phyloP scores from a whole-genome alignment of 2,888 invertebrate species.

The Anthoptus insignis region DNA sequence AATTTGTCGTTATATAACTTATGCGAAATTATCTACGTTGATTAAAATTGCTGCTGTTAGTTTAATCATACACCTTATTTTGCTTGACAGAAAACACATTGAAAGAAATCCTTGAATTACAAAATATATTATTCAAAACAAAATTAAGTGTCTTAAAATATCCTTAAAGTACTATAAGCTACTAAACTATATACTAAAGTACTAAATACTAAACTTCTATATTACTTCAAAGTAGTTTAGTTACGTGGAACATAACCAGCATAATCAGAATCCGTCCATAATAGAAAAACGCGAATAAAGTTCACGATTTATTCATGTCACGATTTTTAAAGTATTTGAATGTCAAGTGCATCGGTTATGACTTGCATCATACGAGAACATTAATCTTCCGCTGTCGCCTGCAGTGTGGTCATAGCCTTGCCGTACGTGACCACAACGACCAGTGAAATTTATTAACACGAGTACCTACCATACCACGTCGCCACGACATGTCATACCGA shows the following conservation, averaged over 20 bases:
- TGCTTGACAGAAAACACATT: too few relatives aligned
- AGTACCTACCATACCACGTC: conserved; percentile 2
- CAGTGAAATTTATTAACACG: conserved; percentile 23
- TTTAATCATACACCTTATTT: too few relatives aligned
- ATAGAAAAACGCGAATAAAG: too few relatives aligned
- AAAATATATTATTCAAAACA: too few relatives aligned
- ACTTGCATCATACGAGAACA: not conserved
- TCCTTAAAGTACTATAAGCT: too few relatives aligned
- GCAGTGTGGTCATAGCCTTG: not conserved
- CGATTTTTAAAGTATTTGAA: not conserved
- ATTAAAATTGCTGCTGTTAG: not conserved
- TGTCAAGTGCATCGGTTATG: not conserved
- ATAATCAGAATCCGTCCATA: too few relatives aligned
- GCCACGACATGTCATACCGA: conserved; percentile 4
- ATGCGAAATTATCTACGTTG: not conserved
- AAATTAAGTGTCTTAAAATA: too few relatives aligned
- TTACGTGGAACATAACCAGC: too few relatives aligned
- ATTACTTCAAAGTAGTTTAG: too few relatives aligned
- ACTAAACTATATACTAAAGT: too few relatives aligned
- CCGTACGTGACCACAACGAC: conserved; percentile 17
- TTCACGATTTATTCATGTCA: not conserved
- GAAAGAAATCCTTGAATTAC: not conserved
- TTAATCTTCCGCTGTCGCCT: conserved; percentile 1
- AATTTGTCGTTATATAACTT: not conserved
- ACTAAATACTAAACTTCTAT: too few relatives aligned